These are phyloP conservation scores for Drosophila neocordata DNA, from an alignment of 1,140 invertebrate genomes.

Conservation along the genomic window DNA sequence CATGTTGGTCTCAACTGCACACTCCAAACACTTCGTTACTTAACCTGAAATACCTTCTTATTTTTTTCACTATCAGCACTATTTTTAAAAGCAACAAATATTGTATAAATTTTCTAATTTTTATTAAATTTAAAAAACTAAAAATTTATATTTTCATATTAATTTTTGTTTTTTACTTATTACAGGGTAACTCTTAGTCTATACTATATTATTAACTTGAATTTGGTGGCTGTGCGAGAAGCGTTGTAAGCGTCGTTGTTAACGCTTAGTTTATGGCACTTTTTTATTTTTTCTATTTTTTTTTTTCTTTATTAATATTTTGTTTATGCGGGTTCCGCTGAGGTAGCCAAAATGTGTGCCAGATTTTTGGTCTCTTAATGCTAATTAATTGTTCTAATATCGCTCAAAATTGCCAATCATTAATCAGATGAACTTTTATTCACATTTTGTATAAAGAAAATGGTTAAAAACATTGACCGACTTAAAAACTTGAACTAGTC, in stretches of 20 bases:
- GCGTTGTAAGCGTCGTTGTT: slow-evolving; percentile 43
- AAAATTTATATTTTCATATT: no score
- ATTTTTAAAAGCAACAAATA: no score
- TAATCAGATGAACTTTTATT: slow-evolving; percentile 61
- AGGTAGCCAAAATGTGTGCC: slow-evolving; percentile 60
- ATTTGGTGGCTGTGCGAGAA: slow-evolving; percentile 15
- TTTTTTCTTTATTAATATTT: slow-evolving; percentile 24
- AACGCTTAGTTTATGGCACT: slow-evolving; percentile 54
- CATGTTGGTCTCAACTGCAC: no score
- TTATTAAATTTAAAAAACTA: no score
- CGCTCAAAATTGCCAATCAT: slow-evolving; percentile 38
- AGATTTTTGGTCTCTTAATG: slow-evolving; percentile 57
- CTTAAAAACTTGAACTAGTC: neutral
- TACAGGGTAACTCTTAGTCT: neutral
- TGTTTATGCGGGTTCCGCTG: slow-evolving; percentile 54
- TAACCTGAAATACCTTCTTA: no score
- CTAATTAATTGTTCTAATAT: slow-evolving; percentile 72
- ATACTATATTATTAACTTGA: neutral
- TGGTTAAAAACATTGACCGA: slow-evolving; percentile 37
- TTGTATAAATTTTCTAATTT: no score
- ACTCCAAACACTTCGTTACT: no score
- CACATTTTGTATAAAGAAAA: slow-evolving; percentile 6
- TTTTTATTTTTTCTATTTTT: neutral
- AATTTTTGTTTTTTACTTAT: no score
- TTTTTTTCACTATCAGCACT: no score